phyloP scores from a whole-genome alignment of 2,797 vertebrate genomes.

The Leptoclinus maculatus region DNA sequence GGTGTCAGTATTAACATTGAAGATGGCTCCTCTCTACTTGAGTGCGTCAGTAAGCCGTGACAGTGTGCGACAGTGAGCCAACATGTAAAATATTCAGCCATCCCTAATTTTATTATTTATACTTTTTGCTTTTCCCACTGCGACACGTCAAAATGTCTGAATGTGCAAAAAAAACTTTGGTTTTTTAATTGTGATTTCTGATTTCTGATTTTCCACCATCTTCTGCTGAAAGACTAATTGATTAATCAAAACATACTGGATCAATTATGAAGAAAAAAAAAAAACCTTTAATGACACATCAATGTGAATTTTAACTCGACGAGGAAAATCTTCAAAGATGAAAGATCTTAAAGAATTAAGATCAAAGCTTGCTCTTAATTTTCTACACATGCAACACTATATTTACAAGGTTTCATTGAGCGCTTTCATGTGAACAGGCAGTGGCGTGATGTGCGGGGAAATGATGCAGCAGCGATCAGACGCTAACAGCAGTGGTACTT shows the following conservation, averaged over 20 bases:
- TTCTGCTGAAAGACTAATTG: neutral
- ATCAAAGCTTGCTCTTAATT: conserved; percentile 4
- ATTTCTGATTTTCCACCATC: neutral
- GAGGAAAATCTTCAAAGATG: neutral
- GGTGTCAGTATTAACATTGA: conserved; percentile 1
- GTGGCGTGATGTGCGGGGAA: neutral
- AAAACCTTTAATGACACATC: neutral
- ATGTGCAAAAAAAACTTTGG: neutral
- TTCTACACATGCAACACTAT: neutral
- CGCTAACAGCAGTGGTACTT: neutral
- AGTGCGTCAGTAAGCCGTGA: neutral
- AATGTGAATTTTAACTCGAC: neutral
- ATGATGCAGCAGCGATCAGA: neutral
- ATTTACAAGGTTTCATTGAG: neutral
- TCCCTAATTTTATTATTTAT: neutral
- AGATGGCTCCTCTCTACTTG: neutral
- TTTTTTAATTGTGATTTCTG: neutral
- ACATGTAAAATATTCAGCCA: neutral
- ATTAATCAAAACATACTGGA: neutral
- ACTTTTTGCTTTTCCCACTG: neutral
- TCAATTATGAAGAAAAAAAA: neutral
- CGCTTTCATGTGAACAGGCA: conserved; percentile 1
- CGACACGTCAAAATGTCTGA: neutral
- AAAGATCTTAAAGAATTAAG: neutral
- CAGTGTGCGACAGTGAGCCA: neutral